Evolutionary conservation across 2,113 vertebrate genomes (phyloP).

Genomic region (Microtus montanus): DNA sequence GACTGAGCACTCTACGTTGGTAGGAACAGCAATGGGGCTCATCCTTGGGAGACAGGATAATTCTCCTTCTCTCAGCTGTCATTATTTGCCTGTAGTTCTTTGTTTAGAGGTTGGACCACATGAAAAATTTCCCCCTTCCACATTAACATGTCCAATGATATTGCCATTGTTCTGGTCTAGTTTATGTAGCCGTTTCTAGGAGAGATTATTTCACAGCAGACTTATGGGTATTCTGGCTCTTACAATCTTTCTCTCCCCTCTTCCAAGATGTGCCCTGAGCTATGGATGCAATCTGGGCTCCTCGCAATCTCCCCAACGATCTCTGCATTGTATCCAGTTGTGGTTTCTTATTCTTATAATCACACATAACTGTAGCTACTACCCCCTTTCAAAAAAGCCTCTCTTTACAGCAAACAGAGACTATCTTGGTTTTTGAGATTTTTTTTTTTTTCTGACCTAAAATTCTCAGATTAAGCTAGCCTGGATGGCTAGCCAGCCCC

Average conservation of each 20-base stretch:
- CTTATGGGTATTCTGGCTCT: neutral
- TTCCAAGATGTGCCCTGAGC: neutral
- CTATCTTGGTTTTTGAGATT: neutral
- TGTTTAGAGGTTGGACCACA: neutral
- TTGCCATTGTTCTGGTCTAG: neutral
- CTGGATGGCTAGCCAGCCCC: neutral
- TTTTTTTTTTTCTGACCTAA: neutral
- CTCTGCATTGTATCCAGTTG: neutral
- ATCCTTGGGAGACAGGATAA: neutral
- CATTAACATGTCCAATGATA: neutral
- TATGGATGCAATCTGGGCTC: neutral
- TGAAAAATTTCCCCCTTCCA: neutral
- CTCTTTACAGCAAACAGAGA: neutral
- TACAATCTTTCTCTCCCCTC: neutral
- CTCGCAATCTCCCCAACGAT: neutral
- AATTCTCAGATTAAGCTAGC: neutral
- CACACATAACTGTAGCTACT: neutral
- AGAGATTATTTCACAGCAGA: neutral
- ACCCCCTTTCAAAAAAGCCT: neutral
- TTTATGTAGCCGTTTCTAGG: neutral
- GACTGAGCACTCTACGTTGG: neutral
- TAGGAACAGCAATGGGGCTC: neutral
- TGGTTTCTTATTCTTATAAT: neutral
- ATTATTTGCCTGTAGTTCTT: neutral
- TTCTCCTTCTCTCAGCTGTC: neutral